phyloP scores from a whole-genome alignment of 1,140 invertebrate species.

The Plodia interpunctella region DNA sequence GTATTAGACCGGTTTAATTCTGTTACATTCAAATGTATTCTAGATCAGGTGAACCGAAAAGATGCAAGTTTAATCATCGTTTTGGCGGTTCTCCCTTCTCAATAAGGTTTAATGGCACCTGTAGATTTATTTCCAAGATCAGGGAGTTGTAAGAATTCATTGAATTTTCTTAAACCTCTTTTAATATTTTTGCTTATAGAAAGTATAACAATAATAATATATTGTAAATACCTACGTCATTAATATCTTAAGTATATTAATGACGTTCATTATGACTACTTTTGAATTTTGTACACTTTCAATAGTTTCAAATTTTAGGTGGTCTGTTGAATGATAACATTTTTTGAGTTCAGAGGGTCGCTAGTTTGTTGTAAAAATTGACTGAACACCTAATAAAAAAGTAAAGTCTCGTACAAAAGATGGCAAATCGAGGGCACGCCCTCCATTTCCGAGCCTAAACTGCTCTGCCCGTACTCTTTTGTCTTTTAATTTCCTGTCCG shows the following conservation, averaged over 20 bases:
- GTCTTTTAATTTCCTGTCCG: slow-evolving; percentile 75
- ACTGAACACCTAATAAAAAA: not conserved
- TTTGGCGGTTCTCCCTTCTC: slow-evolving; percentile 11
- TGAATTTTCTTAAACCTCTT: too few relatives aligned
- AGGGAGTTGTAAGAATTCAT: too few relatives aligned
- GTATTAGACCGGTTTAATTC: slow-evolving; percentile 68
- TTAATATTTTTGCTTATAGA: too few relatives aligned
- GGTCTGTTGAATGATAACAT: too few relatives aligned
- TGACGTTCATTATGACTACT: too few relatives aligned
- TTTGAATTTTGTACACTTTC: too few relatives aligned
- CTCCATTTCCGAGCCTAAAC: slow-evolving; percentile 68
- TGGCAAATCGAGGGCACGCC: slow-evolving; percentile 45
- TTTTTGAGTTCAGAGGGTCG: too few relatives aligned
- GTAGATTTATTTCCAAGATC: too few relatives aligned
- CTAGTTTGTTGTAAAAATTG: not conserved
- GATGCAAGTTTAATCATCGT: slow-evolving; percentile 35
- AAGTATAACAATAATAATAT: too few relatives aligned
- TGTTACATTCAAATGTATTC: slow-evolving; percentile 43
- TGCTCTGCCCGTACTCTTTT: slow-evolving; percentile 69
- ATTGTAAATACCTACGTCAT: too few relatives aligned
- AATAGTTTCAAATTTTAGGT: too few relatives aligned
- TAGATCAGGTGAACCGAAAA: slow-evolving; percentile 32
- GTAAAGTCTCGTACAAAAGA: slow-evolving; percentile 14
- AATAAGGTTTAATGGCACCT: not conserved
- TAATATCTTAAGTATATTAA: too few relatives aligned